Evolutionary conservation across 2,797 vertebrate genomes (phyloP).

Genomic region (Zalophus californianus): DNA sequence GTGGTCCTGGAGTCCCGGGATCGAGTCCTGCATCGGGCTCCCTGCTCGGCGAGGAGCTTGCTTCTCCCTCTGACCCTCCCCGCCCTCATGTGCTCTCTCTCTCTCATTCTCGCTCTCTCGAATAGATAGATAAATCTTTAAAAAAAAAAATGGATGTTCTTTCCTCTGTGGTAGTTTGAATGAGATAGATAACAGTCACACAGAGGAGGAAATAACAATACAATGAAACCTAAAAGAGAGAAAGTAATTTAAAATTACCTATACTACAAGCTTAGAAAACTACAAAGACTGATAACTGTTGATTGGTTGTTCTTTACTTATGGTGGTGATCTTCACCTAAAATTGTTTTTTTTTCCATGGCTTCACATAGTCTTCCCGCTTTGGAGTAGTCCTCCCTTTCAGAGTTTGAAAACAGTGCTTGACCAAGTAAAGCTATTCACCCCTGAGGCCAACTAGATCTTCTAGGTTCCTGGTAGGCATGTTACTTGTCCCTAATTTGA

Average conservation of each 20-base stretch:
- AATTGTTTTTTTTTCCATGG: background rate
- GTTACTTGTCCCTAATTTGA: background rate
- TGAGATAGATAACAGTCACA: background rate
- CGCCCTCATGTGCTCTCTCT: no score
- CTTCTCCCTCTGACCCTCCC: no score
- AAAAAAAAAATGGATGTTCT: background rate
- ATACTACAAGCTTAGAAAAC: background rate
- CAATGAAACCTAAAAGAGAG: background rate
- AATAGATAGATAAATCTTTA: no score
- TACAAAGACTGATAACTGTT: conserved; percentile 9
- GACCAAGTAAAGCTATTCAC: background rate
- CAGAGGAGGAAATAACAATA: background rate
- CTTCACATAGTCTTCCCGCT: background rate
- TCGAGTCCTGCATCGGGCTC: no score
- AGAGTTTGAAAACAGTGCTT: background rate
- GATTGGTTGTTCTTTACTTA: background rate
- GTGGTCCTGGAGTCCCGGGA: no score
- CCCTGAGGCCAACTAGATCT: background rate
- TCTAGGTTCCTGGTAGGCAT: background rate
- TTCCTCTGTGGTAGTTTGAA: background rate
- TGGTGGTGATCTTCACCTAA: background rate
- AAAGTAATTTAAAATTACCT: background rate
- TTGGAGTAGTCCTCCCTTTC: background rate
- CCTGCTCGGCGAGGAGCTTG: no score
- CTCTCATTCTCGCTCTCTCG: no score